A percentile compares a stretch with the other conserved stretches of the same genome.
Conservation (phyloP, 1,140 invertebrate genomes). For the Drosophila sp. region DNA sequence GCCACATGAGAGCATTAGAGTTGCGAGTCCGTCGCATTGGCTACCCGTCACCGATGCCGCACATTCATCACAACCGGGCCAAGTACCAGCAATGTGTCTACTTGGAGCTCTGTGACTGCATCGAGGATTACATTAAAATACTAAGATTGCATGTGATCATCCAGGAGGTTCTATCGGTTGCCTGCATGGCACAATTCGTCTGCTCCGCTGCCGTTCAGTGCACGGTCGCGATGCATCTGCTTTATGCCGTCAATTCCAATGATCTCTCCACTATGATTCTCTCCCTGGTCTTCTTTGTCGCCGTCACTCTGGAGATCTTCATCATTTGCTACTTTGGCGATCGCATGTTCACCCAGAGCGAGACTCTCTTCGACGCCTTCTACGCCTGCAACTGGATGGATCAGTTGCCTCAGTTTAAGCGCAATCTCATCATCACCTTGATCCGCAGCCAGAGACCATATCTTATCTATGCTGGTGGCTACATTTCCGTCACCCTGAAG, state of each 20-base stretch:
- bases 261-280: conserved; percentile 64
- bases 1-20: conserved; percentile 70
- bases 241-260: conserved; percentile 62
- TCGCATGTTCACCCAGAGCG: conserved; percentile 60
- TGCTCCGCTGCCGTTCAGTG: conserved; percentile 73
- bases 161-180: conserved; percentile 62
- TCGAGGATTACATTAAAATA: conserved; percentile 60
- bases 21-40: conserved; percentile 66
- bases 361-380: conserved; percentile 65
- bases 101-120: conserved; percentile 52
- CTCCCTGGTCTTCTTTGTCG: conserved; percentile 70
- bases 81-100: not conserved
- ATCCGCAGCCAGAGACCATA: conserved; percentile 52
- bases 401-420: conserved; percentile 57
- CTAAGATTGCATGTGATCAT: conserved; percentile 57
- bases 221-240: conserved; percentile 70
- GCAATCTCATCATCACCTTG: conserved; percentile 57
- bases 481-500: conserved; percentile 65
- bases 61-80: not conserved
- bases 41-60: not conserved
- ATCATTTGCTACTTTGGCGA: conserved; percentile 76
- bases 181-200: conserved; percentile 70
- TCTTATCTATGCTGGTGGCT: conserved; percentile 61
- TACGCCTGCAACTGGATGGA: conserved; percentile 75
- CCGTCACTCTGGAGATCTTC: conserved; percentile 74